Conservation (phyloP, 2,888 invertebrate species). For the Magallana nippona region DNA sequence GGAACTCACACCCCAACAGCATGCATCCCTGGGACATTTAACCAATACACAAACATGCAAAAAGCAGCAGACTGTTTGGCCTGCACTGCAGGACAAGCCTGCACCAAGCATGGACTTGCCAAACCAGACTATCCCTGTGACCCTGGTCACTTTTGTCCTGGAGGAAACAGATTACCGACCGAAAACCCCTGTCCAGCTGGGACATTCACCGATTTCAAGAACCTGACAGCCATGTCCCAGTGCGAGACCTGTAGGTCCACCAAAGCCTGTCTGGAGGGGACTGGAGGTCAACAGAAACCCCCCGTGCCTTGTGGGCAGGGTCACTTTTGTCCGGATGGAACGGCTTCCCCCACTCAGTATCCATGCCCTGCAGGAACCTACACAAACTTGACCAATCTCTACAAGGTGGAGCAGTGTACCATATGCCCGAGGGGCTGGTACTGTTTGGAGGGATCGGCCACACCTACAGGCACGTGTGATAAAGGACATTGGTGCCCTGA, state of each 20-base stretch:
- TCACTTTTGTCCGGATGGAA: slow-evolving; percentile 76
- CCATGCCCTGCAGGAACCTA: slow-evolving; percentile 78
- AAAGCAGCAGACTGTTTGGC: slow-evolving; percentile 61
- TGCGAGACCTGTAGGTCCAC: slow-evolving; percentile 70
- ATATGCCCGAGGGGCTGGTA: slow-evolving; percentile 74
- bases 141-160: slow-evolving; percentile 77
- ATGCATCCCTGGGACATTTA: slow-evolving; percentile 75
- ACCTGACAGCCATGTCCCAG: slow-evolving; percentile 73
- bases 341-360: slow-evolving; percentile 67
- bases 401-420: slow-evolving; percentile 71
- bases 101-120: slow-evolving; percentile 71
- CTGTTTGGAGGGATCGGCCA: slow-evolving; percentile 72
- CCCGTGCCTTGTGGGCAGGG: slow-evolving; percentile 75
- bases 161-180: slow-evolving; percentile 72
- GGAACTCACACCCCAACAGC: slow-evolving; percentile 68
- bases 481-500: slow-evolving; percentile 76
- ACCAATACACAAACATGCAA: slow-evolving; percentile 62
- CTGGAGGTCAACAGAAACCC: slow-evolving; percentile 76
- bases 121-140: slow-evolving; percentile 73
- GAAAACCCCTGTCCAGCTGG: slow-evolving; percentile 77
- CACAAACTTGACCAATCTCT: slow-evolving; percentile 75
- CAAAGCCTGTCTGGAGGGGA: slow-evolving; percentile 72
- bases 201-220: slow-evolving; percentile 73
- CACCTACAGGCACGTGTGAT: slow-evolving; percentile 71
- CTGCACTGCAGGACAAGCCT: slow-evolving; percentile 74